Evolutionary conservation across 2,113 vertebrate species (phyloP), one percentile per base, ranked within the genome.

Genomic region (Mastomys natalensis): DNA sequence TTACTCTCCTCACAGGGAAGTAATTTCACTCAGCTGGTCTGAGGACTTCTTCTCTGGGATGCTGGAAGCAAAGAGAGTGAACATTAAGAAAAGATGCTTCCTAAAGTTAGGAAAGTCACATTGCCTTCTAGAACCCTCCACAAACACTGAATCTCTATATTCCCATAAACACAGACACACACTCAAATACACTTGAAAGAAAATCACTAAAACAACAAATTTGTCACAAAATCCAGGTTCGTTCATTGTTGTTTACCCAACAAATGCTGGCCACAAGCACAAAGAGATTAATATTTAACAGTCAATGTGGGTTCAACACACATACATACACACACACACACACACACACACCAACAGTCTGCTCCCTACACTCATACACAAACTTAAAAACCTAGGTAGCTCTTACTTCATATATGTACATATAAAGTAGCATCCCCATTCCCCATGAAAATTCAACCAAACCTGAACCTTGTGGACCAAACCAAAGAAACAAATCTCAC

Each of bases 21-120:
- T 24, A 74, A 72, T 45, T 81, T 94, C 34, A 90, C 87, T n/a
- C 74, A 95, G 55, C 58, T 55, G 84, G 7, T 77, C 96, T 87
- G 78, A 58, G 0, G 84, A 84, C 40, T 7, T 81, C 48, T 45
- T 8, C 24, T 64, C 89, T 37, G 62, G 68, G 89, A 96, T 73
- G 34, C 60, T 31, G 3, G 29, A 43, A 70, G 77, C 40, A 37
- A 90, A 94, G 64, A 89, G 0, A 77, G 51, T 45, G 91, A 92
- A 96, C 1, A 90, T 53, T 7, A 43, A 40, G 37, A 85, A 92
- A 85, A 92, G 85, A 80, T 21, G 29, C 7, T 40, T 77, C 88
- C 94, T 95, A 60, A 74, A 80, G 66, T 86, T 40, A 91, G 31
- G 60, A 53, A 95, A 89, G 64, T 62, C 40, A 31, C 55, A 4